These are phyloP conservation scores for Sycophaga agraensis DNA, from an alignment of 1,140 invertebrate species.

Conservation along the genomic window DNA sequence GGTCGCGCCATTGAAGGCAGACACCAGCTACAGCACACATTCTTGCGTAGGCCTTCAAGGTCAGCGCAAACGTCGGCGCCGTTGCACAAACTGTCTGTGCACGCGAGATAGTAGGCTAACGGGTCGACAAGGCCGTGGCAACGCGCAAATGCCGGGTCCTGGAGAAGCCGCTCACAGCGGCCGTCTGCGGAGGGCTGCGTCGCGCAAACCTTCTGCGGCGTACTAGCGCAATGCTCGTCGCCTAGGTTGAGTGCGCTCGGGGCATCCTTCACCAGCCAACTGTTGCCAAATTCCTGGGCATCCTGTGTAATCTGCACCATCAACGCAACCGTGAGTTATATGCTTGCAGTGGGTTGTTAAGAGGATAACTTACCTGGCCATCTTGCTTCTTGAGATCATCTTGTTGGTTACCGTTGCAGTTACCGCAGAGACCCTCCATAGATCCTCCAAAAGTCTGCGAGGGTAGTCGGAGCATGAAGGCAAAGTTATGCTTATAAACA, in stretches of 20 bases:
- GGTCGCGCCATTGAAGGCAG: constrained; percentile 70
- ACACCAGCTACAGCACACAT: constrained; percentile 69
- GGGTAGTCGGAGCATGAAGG: constrained; percentile 66
- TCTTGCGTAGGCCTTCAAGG: constrained; percentile 70
- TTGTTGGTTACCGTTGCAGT: constrained; percentile 68
- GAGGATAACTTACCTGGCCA: constrained; percentile 44
- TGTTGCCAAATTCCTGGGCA: constrained; percentile 62
- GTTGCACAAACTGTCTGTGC: constrained; percentile 68
- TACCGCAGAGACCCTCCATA: constrained; percentile 78
- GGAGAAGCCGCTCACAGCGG: constrained; percentile 65
- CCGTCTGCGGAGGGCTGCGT: background rate
- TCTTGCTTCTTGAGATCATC: constrained; percentile 66
- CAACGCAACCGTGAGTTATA: too few relatives aligned
- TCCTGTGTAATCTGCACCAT: constrained; percentile 30
- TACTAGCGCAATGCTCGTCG: constrained; percentile 34
- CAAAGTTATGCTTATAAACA: constrained; percentile 53
- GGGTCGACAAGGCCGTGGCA: constrained; percentile 75
- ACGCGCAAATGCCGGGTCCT: constrained; percentile 66
- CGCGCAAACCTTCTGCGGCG: background rate
- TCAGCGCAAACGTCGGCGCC: constrained; percentile 62
- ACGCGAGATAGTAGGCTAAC: constrained; percentile 65
- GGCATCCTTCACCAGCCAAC: constrained; percentile 62
- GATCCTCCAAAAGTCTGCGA: constrained; percentile 71
- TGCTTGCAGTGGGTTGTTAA: too few relatives aligned
- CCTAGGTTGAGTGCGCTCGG: constrained; percentile 29